Percentiles rank a stretch among this genome's conserved stretches.
Conservation (phyloP, 2,888 invertebrate species). For the Harpagoxenus sublaevis region DNA sequence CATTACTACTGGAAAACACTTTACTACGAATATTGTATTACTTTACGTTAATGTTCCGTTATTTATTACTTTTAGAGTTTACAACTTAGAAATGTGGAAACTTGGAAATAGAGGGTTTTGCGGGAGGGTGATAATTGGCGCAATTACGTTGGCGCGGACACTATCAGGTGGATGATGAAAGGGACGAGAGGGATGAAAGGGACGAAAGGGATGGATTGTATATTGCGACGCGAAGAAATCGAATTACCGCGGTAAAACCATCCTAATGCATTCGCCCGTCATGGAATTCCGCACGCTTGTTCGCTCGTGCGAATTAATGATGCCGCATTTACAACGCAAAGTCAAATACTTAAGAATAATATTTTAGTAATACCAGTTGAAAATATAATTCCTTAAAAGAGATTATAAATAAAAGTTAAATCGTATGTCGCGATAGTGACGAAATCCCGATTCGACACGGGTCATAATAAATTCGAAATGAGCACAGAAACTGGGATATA, state of each 20-base stretch:
- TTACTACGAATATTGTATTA: background rate
- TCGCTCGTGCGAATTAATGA: constrained; percentile 52
- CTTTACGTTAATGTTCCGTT: background rate
- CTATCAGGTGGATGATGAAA: constrained; percentile 56
- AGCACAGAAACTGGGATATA: background rate
- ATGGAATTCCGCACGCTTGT: constrained; percentile 51
- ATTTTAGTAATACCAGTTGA: constrained; percentile 1
- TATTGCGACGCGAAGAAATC: constrained; percentile 77
- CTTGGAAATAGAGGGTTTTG: constrained; percentile 26
- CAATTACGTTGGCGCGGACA: constrained; percentile 54
- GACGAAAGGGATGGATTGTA: constrained; percentile 68
- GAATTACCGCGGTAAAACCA: constrained; percentile 83
- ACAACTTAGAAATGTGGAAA: constrained; percentile 45
- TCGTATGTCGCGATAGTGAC: background rate
- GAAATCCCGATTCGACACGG: background rate
- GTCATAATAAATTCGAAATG: background rate
- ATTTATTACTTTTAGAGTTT: constrained; percentile 45
- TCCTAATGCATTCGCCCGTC: constrained; percentile 66
- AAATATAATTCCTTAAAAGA: constrained; percentile 13
- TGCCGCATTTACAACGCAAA: constrained; percentile 30
- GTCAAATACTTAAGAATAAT: constrained; percentile 45
- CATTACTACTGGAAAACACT: background rate
- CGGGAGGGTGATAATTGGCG: constrained; percentile 44
- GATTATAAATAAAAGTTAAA: constrained; percentile 17
- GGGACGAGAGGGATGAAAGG: constrained; percentile 57